Evolutionary conservation across 2,888 invertebrate species (phyloP), one percentile per base, ranked within the genome.

Genomic region (Napeogenes sylphis): DNA sequence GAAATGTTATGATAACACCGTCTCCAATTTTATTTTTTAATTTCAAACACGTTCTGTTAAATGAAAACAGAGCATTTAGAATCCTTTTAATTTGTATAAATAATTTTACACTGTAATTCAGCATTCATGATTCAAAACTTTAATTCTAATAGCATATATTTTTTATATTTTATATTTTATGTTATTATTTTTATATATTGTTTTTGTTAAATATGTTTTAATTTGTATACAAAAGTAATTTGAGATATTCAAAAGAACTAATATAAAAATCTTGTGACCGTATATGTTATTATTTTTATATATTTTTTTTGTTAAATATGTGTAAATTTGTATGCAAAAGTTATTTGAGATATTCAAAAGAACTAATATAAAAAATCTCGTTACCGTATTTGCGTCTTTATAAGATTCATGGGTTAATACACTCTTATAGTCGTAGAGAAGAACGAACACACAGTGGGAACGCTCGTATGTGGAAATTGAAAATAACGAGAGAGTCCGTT

Each of bases 401-500:
- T 81, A 85, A 86, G 87, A 87, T 87, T 89, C 87, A 87, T 84
- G 80, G 82, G 82, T 85, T 90, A 85, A 87, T 88, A 87, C 85
- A 85, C 83, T 82, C 82, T 83, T 83, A 81, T 82, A 83, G 80
- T 80, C 77, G 77, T 80, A 83, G 79, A 83, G 81, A 82, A 84
- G 84, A 83, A 83, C 78, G 81, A 84, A 67, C 65, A 58, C 64
- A 83, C 77, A 85, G 82, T 79, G 80, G 84, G 85, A 82, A 83
- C 79, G 86, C 81, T 84, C 83, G 85, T 85, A 87, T 87, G 87
- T 87, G 88, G 87, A 90, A 90, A 90, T 90, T 89, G 89, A 89
- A 90, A 90, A 90, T 90, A 90, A 90, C 87, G 90, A 90, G 87
- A 81, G 80, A 83, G 83, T 80, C 81, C 83, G 86, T 87, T 88